Percentiles rank a stretch among this genome's conserved stretches.
These are phyloP conservation scores for Pseudococcus jackbeardsleyi DNA, from an alignment of 2,888 invertebrate species.

Conservation along the genomic window DNA sequence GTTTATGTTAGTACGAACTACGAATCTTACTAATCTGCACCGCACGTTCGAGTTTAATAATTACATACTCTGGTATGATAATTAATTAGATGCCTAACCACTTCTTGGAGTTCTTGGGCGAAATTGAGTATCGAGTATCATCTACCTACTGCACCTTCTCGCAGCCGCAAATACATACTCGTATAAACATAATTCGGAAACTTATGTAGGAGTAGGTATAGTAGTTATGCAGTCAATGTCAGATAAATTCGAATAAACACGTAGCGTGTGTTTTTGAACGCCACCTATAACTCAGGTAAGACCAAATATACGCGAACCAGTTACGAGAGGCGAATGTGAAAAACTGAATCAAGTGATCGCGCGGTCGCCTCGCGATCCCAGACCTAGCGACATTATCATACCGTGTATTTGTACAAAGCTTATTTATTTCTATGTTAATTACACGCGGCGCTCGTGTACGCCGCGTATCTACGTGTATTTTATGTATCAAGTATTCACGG, in stretches of 20 bases:
- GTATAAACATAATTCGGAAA: background rate
- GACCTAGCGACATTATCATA: constrained; percentile 42
- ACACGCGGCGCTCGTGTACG: constrained; percentile 57
- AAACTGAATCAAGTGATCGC: constrained; percentile 1
- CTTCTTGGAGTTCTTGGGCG: no score
- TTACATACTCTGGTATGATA: no score
- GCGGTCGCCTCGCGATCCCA: background rate
- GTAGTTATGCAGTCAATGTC: no score
- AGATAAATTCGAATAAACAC: background rate
- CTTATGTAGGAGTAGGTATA: background rate
- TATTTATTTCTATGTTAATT: constrained; percentile 62
- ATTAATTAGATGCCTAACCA: no score
- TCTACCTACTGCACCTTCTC: background rate
- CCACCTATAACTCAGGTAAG: background rate
- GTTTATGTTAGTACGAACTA: no score
- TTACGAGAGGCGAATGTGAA: background rate
- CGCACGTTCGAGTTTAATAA: no score
- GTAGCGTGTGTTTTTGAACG: background rate
- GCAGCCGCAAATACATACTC: background rate
- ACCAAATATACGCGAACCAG: background rate
- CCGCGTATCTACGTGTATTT: constrained; percentile 25
- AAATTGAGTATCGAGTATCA: no score
- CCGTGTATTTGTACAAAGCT: constrained; percentile 35
- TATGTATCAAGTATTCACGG: constrained; percentile 47
- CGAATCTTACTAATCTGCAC: no score